phyloP scores from a whole-genome alignment of 1,140 invertebrate genomes.

The Schlechtendalia chinensis region DNA sequence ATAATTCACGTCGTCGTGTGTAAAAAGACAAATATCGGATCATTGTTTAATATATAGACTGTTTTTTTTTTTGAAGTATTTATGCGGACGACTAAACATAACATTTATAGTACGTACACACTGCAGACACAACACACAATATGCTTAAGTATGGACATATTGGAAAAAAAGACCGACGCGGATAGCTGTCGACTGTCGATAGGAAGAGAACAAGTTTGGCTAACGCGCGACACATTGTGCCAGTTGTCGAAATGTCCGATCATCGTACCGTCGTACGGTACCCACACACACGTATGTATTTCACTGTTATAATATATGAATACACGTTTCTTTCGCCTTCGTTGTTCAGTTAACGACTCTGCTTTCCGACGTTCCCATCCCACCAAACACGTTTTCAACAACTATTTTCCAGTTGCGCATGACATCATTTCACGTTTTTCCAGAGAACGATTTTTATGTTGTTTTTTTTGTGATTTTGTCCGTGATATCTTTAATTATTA shows the following conservation, averaged over 20 bases:
- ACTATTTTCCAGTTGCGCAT: conserved; percentile 31
- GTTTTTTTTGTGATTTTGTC: too few relatives aligned
- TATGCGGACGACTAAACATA: conserved; percentile 17
- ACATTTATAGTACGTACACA: not conserved
- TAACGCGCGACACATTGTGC: not conserved
- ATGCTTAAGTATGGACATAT: not conserved
- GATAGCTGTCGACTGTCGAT: not conserved
- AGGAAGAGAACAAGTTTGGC: not conserved
- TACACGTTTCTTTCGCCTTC: not conserved
- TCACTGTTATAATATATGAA: conserved; percentile 1
- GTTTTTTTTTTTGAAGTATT: conserved; percentile 7
- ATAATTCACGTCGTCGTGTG: not conserved
- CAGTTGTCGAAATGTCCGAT: conserved; percentile 1
- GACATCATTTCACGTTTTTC: conserved; percentile 35
- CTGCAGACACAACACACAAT: too few relatives aligned
- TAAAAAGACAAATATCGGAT: conserved; percentile 10
- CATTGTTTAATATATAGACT: not conserved
- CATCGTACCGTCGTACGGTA: not conserved
- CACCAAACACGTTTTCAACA: conserved; percentile 29
- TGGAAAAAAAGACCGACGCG: not conserved
- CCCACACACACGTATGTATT: not conserved
- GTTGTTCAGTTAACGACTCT: conserved; percentile 26
- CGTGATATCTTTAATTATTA: not conserved
- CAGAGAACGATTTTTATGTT: too few relatives aligned
- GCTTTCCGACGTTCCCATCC: not conserved